These are phyloP conservation scores for Ctenodactylus gundi DNA, from an alignment of 2,113 vertebrate species.

Conservation along the genomic window DNA sequence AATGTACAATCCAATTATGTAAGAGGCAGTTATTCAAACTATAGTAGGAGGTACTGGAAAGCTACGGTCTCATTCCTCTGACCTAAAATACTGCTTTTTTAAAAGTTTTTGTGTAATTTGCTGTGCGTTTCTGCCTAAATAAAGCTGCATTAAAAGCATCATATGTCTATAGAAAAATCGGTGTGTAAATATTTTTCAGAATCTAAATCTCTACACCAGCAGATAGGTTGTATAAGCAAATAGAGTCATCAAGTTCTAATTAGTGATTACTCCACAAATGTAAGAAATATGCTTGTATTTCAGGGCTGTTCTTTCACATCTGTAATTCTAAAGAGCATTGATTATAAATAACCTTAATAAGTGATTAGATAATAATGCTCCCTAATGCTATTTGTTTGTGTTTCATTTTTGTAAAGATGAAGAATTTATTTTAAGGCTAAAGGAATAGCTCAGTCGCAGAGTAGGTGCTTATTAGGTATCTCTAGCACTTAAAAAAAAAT, in stretches of 20 bases:
- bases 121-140: not conserved
- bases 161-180: not conserved
- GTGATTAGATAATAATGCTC: not conserved
- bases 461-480: not conserved
- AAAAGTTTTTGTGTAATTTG: not conserved
- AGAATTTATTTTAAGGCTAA: not conserved
- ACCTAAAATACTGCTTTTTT: not conserved
- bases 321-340: not conserved
- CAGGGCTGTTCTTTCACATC: not conserved
- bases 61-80: not conserved
- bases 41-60: not conserved
- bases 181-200: slow-evolving; percentile 4
- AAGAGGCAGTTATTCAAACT: not conserved
- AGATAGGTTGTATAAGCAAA: not conserved
- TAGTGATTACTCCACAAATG: not conserved
- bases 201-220: not conserved
- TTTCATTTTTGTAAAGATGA: not conserved
- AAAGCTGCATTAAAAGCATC: not conserved
- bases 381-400: not conserved
- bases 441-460: not conserved
- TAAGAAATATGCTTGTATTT: not conserved
- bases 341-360: slow-evolving; percentile 5
- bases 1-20: not conserved
- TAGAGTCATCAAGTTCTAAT: not conserved
- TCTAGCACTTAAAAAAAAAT: not conserved